Percentiles rank a stretch among this genome's conserved stretches.
Evolutionary conservation across 2,113 vertebrate species (phyloP).

Genomic region (Azemiops feae): DNA sequence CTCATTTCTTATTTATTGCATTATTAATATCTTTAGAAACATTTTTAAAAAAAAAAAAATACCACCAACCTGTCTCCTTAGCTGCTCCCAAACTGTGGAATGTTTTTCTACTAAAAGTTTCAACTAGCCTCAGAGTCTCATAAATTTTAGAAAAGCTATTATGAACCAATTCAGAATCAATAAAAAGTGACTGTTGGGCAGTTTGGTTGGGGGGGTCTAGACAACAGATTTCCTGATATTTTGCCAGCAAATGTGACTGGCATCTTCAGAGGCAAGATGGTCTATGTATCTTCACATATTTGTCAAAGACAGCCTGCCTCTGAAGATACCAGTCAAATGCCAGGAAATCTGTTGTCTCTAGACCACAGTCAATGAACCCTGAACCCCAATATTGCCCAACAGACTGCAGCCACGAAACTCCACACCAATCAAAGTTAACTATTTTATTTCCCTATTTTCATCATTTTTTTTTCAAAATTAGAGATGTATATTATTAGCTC

Average conservation of each 20-base stretch:
- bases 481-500: neutral
- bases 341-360: neutral
- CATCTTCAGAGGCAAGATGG: neutral
- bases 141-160: neutral
- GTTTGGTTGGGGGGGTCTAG: neutral
- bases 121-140: neutral
- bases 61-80: too few relatives aligned
- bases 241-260: neutral
- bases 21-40: neutral
- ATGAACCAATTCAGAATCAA: neutral
- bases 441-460: neutral
- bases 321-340: neutral
- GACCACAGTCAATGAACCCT: neutral
- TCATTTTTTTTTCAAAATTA: neutral
- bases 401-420: neutral
- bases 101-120: neutral
- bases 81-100: neutral
- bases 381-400: neutral
- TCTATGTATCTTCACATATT: neutral
- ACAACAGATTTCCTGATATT: neutral
- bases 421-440: neutral
- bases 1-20: neutral
- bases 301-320: neutral
- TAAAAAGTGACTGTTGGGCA: neutral
- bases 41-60: neutral